Evolutionary conservation across 2,113 vertebrate genomes (phyloP).

Genomic region (Prinia subflava): DNA sequence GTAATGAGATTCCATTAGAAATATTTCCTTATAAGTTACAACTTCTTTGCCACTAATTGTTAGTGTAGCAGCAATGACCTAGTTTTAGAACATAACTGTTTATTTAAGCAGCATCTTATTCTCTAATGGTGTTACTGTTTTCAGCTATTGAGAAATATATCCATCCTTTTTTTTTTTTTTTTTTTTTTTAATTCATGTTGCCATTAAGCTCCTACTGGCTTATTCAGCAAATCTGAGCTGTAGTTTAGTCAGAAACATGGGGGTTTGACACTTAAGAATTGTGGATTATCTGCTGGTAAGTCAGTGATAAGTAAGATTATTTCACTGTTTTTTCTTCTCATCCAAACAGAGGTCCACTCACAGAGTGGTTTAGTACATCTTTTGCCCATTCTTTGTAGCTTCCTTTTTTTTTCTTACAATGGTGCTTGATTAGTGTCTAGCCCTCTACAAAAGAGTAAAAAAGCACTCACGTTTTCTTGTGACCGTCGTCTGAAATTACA

Average conservation of each 20-base stretch:
- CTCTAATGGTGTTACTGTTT: not conserved
- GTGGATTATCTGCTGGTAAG: not conserved
- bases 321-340: not conserved
- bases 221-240: not conserved
- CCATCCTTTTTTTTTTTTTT: not conserved
- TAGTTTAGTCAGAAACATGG: not conserved
- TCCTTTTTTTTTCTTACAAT: not conserved
- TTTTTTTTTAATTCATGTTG: not conserved
- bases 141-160: not conserved
- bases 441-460: not conserved
- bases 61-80: not conserved
- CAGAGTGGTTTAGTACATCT: not conserved
- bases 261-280: not conserved
- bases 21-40: not conserved
- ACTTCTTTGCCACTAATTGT: not conserved
- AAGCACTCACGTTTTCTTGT: not conserved
- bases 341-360: not conserved
- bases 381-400: not conserved
- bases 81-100: not conserved
- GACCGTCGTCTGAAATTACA: not conserved
- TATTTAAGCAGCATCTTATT: not conserved
- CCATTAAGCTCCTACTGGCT: not conserved
- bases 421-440: not conserved
- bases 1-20: not conserved
- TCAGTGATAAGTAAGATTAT: not conserved